Evolutionary conservation across 2,113 vertebrate genomes (phyloP), one percentile per base, ranked within the genome.

Genomic region (Protobothrops flavoviridis): DNA sequence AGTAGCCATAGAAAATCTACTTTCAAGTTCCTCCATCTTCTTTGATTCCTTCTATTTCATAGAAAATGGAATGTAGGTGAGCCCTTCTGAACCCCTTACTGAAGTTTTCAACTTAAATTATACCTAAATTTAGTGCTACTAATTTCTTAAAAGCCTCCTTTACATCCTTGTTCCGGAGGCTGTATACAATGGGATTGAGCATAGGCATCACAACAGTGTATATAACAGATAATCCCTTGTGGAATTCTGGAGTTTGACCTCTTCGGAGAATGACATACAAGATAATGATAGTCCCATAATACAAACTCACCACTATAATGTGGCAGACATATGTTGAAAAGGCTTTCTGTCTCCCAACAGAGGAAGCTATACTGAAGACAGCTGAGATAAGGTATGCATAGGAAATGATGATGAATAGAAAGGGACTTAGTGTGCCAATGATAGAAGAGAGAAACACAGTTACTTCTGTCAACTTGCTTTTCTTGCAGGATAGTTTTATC

Each of bases 291-390:
- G 74, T 45, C 15, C 53, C 91, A 86, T 85, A 91, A 48, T 86
- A 91, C 20, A 86, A 21, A 17, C 81, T 86, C 33, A 89, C 87
- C 53, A 57, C 87, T 89, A 9, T 23, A 24, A 89, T 53, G 26
- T 89, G 87, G n/a, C 12, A 93, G 7, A 90, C 93, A 52, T 61
- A 52, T 61, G 57, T 61, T 61, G 57, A 61, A 26, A 61, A 61
- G 24, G 8, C 23, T 61, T 61, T 91, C 92, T 23, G 90, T 92
- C 15, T 92, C 92, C 48, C 93, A 94, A 24, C 56, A 50, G 53
- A 29, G 39, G 94, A 94, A 4, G 91, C 57, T 24, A 94, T 94
- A 15, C 61, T 90, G 24, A 94, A 26, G 13, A 94, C 88, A 21
- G 90, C 61, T 53, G 50, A 52, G 17, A 87, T 50, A 50, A 87